Conservation (phyloP, 2,797 vertebrate species). For the Molossus molossus region DNA sequence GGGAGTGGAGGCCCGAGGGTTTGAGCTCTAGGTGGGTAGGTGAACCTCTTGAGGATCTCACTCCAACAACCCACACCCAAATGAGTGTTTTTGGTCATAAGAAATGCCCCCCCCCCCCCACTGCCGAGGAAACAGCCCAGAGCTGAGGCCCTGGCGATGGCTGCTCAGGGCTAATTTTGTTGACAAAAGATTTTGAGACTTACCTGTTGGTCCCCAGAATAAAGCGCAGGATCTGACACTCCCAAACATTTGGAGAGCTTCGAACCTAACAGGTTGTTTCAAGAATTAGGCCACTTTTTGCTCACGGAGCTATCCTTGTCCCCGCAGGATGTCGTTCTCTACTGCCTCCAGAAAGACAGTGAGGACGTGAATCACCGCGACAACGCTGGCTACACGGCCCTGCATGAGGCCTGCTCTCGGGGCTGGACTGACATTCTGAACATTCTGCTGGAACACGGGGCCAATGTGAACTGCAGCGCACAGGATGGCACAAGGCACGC, state of each 20-base stretch:
- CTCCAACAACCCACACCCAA: background rate
- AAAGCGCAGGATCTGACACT: slow-evolving; percentile 5
- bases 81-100: slow-evolving; percentile 14
- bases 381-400: slow-evolving; percentile 98
- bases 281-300: slow-evolving; percentile 9
- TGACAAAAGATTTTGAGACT: slow-evolving; percentile 17
- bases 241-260: background rate
- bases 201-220: background rate
- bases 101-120: background rate
- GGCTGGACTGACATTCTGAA: slow-evolving; percentile 98
- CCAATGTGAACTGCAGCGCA: slow-evolving; percentile 98
- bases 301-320: background rate
- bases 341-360: slow-evolving; percentile 97
- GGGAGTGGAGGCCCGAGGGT: background rate
- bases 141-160: background rate
- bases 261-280: background rate
- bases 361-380: slow-evolving; percentile 97
- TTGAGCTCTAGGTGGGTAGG: background rate
- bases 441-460: slow-evolving; percentile 96
- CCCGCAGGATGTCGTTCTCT: slow-evolving; percentile 96
- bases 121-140: background rate
- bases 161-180: background rate
- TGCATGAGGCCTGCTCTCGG: slow-evolving; percentile 97
- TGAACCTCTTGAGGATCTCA: slow-evolving; percentile 7
- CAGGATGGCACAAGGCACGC: slow-evolving; percentile 98